phyloP scores from a whole-genome alignment of 1,140 invertebrate species.

The Prorops nasuta region DNA sequence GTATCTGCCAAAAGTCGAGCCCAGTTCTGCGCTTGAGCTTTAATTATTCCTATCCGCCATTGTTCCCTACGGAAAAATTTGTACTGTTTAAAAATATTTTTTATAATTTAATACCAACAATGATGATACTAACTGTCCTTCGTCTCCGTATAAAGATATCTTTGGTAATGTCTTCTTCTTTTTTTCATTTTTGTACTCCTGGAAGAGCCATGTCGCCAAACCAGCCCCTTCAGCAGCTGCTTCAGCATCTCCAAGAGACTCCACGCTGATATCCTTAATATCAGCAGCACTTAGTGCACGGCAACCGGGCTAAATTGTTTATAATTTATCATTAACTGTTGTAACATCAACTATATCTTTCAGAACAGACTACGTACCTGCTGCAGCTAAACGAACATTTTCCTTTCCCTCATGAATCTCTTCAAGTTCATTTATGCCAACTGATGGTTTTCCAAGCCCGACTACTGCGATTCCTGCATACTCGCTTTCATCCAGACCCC shows the following conservation, averaged over 20 bases:
- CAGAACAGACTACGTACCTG: constrained; percentile 56
- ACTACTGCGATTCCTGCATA: constrained; percentile 70
- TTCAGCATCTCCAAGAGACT: constrained; percentile 71
- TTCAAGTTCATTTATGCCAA: constrained; percentile 63
- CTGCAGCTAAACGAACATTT: constrained; percentile 67
- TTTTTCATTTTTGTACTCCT: constrained; percentile 66
- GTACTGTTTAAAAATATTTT: constrained; percentile 33
- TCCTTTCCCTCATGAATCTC: constrained; percentile 70
- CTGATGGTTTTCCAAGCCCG: constrained; percentile 66
- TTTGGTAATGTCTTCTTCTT: constrained; percentile 58
- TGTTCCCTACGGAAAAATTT: constrained; percentile 49
- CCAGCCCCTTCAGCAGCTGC: constrained; percentile 73
- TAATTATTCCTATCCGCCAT: constrained; percentile 72
- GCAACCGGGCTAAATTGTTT: constrained; percentile 60
- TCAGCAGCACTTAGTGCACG: constrained; percentile 60
- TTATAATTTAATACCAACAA: constrained; percentile 36
- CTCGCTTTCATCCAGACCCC: constrained; percentile 55
- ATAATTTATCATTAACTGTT: constrained; percentile 44
- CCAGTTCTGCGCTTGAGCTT: constrained; percentile 83
- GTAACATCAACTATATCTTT: constrained; percentile 10
- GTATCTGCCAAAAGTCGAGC: constrained; percentile 76
- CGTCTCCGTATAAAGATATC: constrained; percentile 45
- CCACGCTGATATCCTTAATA: constrained; percentile 66
- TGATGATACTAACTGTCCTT: constrained; percentile 39
- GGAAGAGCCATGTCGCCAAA: constrained; percentile 66